phyloP scores from a whole-genome alignment of 1,140 invertebrate species.

The Pinna nobilis region DNA sequence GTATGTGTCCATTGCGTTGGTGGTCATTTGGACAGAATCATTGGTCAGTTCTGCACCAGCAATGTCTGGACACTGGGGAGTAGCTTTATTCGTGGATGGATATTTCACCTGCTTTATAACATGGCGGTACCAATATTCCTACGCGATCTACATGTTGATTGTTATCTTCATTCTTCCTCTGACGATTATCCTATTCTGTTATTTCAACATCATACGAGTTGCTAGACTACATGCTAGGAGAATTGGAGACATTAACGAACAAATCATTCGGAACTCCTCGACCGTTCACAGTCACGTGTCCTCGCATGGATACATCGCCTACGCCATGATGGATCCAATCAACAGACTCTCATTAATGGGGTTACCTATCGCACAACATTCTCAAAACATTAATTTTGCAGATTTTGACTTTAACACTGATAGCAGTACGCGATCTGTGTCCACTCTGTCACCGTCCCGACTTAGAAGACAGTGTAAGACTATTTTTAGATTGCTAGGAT shows the following conservation, averaged over 20 bases:
- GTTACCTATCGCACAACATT: constrained; percentile 40
- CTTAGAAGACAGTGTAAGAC: constrained; percentile 3
- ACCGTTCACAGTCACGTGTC: background rate
- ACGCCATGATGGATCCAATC: constrained; percentile 39
- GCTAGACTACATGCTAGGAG: constrained; percentile 46
- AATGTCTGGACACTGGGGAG: constrained; percentile 6
- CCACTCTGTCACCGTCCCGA: background rate
- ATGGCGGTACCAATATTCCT: constrained; percentile 5
- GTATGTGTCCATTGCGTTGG: constrained; percentile 16
- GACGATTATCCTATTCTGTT: constrained; percentile 43
- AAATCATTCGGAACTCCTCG: constrained; percentile 11
- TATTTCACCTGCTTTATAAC: constrained; percentile 22
- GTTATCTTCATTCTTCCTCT: constrained; percentile 28
- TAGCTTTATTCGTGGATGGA: background rate
- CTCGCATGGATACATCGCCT: constrained; percentile 34
- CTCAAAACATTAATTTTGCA: background rate
- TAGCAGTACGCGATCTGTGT: constrained; percentile 13
- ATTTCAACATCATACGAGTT: constrained; percentile 49
- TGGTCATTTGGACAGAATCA: constrained; percentile 31
- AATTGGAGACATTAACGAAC: constrained; percentile 38
- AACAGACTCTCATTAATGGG: constrained; percentile 47
- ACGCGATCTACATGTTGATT: constrained; percentile 10
- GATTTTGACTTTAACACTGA: constrained; percentile 33
- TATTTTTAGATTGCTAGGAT: constrained; percentile 28
- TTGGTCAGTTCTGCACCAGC: constrained; percentile 3